Base-by-base conservation (phyloP, 2,888 invertebrate species). In the Brenthis daphne region DNA sequence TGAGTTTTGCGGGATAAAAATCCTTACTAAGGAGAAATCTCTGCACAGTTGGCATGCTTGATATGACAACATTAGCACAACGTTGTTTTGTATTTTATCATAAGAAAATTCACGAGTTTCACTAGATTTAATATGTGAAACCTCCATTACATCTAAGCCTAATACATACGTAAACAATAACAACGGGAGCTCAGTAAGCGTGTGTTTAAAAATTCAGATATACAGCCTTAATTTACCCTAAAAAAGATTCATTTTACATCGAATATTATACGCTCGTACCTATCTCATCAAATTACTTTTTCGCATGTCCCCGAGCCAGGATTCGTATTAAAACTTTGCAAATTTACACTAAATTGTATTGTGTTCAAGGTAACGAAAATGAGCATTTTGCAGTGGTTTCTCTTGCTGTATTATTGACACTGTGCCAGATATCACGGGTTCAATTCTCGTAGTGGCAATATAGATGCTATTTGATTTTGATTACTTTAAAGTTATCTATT, bases 231-330 rank as follows among this genome's bases (percentile, higher is more conserved):
- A 64, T 70, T 70, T 64, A 53, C 61, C 47, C 51, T 24, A 57
- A 68, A 68, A 64, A 68, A 61, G 11, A 37, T 57, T 65, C 55
- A 68, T 70, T 68, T 68, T 29, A 48, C 43, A 48, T 57, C 64
- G 70, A 56, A 68, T 65, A 71, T 70, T 64, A 60, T 43, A 58
- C 57, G 54, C 16, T 24, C 24, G 47, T 61, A 65, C 14, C 55
- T 43, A 48, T 66, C 43, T 33, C 33, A 37, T 24, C 24, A 71
- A 73, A 73, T 71, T 65, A 61, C 67, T 67, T 65, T 71, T 69
- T 71, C 63, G 67, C 73, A 67, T 73, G 71, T 63, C 69, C 67
- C 65, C 50, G 14, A 60, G 68, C 68, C 20, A 68, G 50, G 47
- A 53, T 29, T 67, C 61, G 61, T 65, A 61, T 56, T 65, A 57